A percentile compares a stretch with the other conserved stretches of the same genome.
Conservation (phyloP, 2,113 vertebrate genomes). For the Aegotheles bennettii region DNA sequence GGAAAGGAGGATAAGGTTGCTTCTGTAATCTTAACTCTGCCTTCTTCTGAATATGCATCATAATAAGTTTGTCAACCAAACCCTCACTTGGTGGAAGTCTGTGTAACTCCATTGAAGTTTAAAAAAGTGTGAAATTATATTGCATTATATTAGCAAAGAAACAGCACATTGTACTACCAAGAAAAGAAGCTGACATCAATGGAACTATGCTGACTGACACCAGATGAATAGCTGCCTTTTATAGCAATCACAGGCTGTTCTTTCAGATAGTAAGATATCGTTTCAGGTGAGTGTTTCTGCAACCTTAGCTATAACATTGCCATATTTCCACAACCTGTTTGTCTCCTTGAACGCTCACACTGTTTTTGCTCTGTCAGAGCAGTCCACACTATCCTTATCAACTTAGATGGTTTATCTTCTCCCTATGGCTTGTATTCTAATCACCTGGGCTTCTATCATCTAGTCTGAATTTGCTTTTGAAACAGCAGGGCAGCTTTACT, state of each 20-base stretch:
- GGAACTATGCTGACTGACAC: background rate
- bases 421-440: background rate
- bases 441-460: background rate
- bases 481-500: background rate
- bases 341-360: background rate
- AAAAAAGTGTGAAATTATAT: background rate
- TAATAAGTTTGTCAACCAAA: background rate
- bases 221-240: background rate
- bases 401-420: constrained; percentile 26
- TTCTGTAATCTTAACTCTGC: background rate
- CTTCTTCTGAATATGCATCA: background rate
- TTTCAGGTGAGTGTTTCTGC: background rate
- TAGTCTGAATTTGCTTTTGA: constrained; percentile 25
- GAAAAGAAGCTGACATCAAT: background rate
- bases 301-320: background rate
- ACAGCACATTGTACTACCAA: background rate
- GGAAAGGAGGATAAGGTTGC: background rate
- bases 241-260: background rate
- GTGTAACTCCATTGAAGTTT: background rate
- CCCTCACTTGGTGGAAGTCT: background rate
- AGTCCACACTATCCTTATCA: background rate
- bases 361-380: background rate
- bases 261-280: background rate
- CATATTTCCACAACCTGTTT: background rate
- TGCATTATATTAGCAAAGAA: background rate